Base-by-base conservation (phyloP, 2,797 vertebrate species). In the Euthynnus affinis region DNA sequence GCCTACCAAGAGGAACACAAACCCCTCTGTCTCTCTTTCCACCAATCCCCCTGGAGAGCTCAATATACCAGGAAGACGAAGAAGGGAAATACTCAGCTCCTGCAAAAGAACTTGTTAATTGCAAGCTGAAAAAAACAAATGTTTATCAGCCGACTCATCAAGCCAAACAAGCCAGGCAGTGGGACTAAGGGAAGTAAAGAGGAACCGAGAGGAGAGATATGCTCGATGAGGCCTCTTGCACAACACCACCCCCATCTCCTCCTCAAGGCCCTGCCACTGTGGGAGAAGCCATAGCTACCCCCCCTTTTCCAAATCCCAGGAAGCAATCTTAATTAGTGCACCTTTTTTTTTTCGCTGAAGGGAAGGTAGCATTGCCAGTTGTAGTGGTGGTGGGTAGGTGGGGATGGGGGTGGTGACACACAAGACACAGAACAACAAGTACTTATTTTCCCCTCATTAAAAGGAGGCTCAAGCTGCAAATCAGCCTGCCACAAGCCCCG, bases 401-500 rank as follows among this genome's bases (percentile, higher is more conserved):
- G 84, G 80, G 74, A 87, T 81, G 87, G 84, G 83, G 88, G 87
- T 83, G 80, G 89, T 80, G 83, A 91, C 88, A 91, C 86, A 81
- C 83, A 85, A 88, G 85, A 83, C 85, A 88, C 83, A 83, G 71
- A 88, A 92, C 87, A 92, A 91, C 91, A 93, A 91, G 86, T 89
- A 81, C 86, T 92, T 91, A 87, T 93, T 93, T 93, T 92, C 88
- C 89, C 83, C 93, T 93, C 91, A 93, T 94, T 93, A 93, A 93
- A 89, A 84, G 62, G 69, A 91, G 82, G 84, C 89, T 89, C 82
- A 73, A 88, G 83, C 92, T 91, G 89, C 80, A 91, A 92, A 90
- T 92, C 90, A 91, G 89, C 74, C 88, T 74, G 88, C 89, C 89
- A 93, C 92, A 93, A 92, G 93, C 88, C 90, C 86, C 85, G 80